These are phyloP conservation scores for Pyrrhopygopsis socrates DNA, from an alignment of 2,888 invertebrate genomes.

Conservation along the genomic window DNA sequence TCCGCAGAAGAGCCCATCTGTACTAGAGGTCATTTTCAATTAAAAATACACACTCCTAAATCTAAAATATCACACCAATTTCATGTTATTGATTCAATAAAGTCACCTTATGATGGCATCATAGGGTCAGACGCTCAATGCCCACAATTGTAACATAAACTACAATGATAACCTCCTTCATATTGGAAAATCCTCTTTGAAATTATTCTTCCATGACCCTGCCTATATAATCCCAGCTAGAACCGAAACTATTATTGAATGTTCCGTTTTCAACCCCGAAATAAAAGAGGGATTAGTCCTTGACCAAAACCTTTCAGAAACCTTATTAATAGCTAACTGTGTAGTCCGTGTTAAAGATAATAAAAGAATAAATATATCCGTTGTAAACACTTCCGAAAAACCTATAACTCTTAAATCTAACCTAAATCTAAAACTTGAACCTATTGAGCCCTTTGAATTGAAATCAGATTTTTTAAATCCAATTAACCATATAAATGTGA, in stretches of 20 bases:
- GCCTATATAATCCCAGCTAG: conserved; percentile 53
- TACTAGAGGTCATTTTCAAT: too few species aligned
- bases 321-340: conserved; percentile 65
- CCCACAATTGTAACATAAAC: too few species aligned
- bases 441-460: background rate
- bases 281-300: conserved; percentile 74
- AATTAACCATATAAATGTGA: background rate
- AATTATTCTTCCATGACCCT: conserved; percentile 72
- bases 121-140: too few species aligned
- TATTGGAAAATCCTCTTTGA: too few species aligned
- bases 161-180: too few species aligned
- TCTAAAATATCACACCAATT: too few species aligned
- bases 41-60: too few species aligned
- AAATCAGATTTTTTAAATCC: background rate
- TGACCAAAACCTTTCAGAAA: conserved; percentile 53
- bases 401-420: conserved; percentile 11
- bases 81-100: too few species aligned
- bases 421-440: too few species aligned
- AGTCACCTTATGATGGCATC: too few species aligned
- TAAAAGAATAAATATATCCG: conserved; percentile 64
- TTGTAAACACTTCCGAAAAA: conserved; percentile 61
- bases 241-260: conserved; percentile 78
- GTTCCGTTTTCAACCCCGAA: conserved; percentile 76
- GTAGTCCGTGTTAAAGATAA: conserved; percentile 65
- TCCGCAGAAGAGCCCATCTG: too few species aligned